Base-by-base conservation (phyloP, 2,113 vertebrate species). In the Thamnaconus septentrionalis region DNA sequence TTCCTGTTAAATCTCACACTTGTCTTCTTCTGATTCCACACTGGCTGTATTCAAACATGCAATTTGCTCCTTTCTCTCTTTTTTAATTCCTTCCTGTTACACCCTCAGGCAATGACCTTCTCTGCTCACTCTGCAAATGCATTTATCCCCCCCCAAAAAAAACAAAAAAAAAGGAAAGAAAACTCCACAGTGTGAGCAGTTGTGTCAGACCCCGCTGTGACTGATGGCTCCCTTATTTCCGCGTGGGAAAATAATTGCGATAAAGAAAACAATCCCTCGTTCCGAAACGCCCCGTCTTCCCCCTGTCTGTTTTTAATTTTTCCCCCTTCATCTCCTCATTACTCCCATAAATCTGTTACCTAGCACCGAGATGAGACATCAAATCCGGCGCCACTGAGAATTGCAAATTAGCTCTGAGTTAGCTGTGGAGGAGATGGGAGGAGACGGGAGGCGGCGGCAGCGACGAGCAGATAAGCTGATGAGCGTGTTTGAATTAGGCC, bases 371-470 rank as follows among this genome's bases (percentile, higher is more conserved):
- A 90, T 79, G 73, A 89, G 82, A 81, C 87, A 81, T 84, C 82
- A 85, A 81, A 82, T 83, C 79, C 71, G 80, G 78, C 41, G 64
- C 86, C 74, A 51, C 73, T 70, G 86, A 88, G 79, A 81, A 86
- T 84, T 88, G 84, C 80, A 86, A 89, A 90, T 90, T 82, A 89
- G 82, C 83, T 88, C 72, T 82, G 85, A 83, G 85, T 86, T 87
- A 84, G 78, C 81, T 76, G 63, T 74, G 45, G 73, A 83, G 73
- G 83, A 86, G 78, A 88, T 88, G 80, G 86, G 86, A 89, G 85
- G 85, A 90, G 84, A 86, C 81, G 68, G 67, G 74, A 76, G 76
- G 80, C 60, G 65, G 68, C 75, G 84, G 83, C 18, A 31, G 18
- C 54, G 85, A 80, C 76, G 81, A 75, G 76, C 74, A 74, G 80